A percentile compares a stretch with the other conserved stretches of the same genome.
Evolutionary conservation across 2,113 vertebrate species (phyloP).

Genomic region (Pelecanus crispus): DNA sequence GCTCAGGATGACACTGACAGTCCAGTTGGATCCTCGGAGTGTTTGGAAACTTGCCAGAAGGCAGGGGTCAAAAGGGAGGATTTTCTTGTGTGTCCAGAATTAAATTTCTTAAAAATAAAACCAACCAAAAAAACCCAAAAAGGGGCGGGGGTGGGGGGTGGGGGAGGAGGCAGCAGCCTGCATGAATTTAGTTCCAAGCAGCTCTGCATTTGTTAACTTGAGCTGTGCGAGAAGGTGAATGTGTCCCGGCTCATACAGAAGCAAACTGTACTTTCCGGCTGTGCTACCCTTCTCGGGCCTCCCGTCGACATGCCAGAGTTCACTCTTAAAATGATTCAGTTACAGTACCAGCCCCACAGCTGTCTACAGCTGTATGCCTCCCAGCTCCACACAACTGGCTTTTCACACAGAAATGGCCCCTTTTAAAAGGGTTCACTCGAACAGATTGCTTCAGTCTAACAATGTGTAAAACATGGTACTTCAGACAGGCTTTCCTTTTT

Average conservation of each 20-base stretch:
- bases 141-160: no score
- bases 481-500: slow-evolving; percentile 29
- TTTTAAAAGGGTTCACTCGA: slow-evolving; percentile 39
- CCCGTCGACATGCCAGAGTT: slow-evolving; percentile 45
- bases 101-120: not conserved
- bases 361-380: slow-evolving; percentile 73
- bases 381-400: slow-evolving; percentile 64
- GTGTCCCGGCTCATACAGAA: not conserved
- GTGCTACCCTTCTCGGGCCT: slow-evolving; percentile 39
- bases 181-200: not conserved
- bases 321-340: slow-evolving; percentile 45
- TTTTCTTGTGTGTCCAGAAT: not conserved
- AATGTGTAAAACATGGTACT: slow-evolving; percentile 12
- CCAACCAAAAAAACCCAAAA: no score
- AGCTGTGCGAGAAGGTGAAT: not conserved
- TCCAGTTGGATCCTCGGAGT: not conserved
- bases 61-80: not conserved
- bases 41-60: not conserved
- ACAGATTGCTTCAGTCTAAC: not conserved
- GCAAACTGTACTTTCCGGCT: not conserved
- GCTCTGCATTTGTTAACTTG: not conserved
- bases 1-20: accelerated
- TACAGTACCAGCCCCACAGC: slow-evolving; percentile 67
- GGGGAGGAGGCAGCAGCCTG: not conserved
- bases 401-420: slow-evolving; percentile 52